A percentile compares a stretch with the other conserved stretches of the same genome.
phyloP scores from a whole-genome alignment of 2,888 invertebrate genomes.

The Liopterus haemorrhoidalis region DNA sequence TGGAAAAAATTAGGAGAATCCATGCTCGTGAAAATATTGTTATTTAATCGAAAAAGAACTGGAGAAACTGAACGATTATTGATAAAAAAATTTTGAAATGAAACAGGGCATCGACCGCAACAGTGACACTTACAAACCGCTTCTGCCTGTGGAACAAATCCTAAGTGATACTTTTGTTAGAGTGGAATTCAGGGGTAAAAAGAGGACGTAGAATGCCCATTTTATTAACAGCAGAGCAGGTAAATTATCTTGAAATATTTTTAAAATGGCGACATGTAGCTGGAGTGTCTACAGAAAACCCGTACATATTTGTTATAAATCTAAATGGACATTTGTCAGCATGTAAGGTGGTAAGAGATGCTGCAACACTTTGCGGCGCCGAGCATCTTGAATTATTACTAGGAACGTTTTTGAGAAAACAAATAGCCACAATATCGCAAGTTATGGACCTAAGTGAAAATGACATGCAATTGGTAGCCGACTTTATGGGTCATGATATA shows the following conservation, averaged over 20 bases:
- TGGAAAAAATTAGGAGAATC: not conserved
- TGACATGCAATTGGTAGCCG: not conserved
- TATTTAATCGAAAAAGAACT: not conserved
- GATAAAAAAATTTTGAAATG: not conserved
- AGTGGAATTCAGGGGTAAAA: not conserved
- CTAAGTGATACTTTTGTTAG: not conserved
- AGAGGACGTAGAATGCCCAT: not conserved
- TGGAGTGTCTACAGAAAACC: not conserved
- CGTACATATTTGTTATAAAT: not conserved
- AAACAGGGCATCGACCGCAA: not conserved
- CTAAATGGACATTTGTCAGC: not conserved
- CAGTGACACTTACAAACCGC: not conserved
- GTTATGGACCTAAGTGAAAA: not conserved
- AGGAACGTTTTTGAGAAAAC: not conserved
- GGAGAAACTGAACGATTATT: not conserved
- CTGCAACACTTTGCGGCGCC: not conserved
- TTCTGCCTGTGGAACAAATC: slow-evolving; percentile 1
- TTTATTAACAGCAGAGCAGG: not conserved
- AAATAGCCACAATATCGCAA: not conserved
- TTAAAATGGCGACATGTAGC: not conserved
- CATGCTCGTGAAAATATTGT: not conserved
- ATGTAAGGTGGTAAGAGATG: not conserved
- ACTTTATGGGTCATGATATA: slow-evolving; percentile 1
- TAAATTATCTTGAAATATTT: not conserved
- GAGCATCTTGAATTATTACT: not conserved